Conservation (phyloP, 2,113 vertebrate species). For the Orycteropus afer region DNA sequence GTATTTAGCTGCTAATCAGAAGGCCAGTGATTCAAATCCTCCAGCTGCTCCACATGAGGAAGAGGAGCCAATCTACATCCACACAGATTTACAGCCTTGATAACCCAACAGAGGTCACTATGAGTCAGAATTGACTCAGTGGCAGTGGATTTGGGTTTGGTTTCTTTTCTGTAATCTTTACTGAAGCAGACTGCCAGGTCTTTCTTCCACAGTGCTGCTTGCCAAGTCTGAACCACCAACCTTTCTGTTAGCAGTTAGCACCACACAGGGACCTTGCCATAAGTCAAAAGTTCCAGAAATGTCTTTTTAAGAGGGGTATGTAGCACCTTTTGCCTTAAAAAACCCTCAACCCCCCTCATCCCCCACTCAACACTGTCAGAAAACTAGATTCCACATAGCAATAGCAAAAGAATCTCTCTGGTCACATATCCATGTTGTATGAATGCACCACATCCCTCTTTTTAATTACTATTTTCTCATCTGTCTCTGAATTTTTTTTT, state of each 20-base stretch:
- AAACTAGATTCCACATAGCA: neutral
- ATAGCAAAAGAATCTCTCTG: neutral
- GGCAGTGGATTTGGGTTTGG: too few species aligned
- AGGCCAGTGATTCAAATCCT: too few species aligned
- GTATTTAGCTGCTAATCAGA: too few species aligned
- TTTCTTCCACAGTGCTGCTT: neutral
- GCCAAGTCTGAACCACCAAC: neutral
- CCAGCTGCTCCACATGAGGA: too few species aligned
- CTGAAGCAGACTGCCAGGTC: neutral
- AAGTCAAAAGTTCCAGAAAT: neutral
- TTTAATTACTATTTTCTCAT: conserved; percentile 64
- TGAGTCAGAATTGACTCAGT: too few species aligned
- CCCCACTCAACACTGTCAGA: neutral
- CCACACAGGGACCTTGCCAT: neutral
- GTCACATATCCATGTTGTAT: neutral
- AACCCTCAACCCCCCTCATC: neutral
- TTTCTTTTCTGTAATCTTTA: too few species aligned
- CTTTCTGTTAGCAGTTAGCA: neutral
- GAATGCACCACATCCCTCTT: neutral
- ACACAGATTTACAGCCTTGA: too few species aligned
- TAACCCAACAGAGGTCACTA: too few species aligned
- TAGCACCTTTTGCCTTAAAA: neutral
- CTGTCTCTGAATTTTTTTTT: conserved; percentile 15
- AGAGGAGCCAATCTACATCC: too few species aligned
- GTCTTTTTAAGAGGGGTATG: neutral